Base-by-base conservation (phyloP, 1,140 invertebrate genomes). In the Bombus turneri region DNA sequence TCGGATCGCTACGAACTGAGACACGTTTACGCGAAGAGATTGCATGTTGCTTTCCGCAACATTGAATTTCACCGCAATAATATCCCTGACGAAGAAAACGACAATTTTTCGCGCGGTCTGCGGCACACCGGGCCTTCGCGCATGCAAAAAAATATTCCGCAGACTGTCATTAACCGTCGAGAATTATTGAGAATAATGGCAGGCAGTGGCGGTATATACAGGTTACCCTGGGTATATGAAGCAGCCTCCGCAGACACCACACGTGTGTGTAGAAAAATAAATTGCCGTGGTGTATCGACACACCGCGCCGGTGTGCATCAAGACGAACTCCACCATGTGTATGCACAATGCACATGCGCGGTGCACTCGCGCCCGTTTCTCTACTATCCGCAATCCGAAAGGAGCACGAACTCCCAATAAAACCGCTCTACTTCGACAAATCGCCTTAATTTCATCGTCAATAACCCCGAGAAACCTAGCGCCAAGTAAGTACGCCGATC, bases 401-500 rank as follows among this genome's bases (percentile, higher is more conserved):
- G 31, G 47, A 78, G n/a, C 64, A 66, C 74, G 64, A 64, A 69
- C 34, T 22, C 39, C n/a, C 83, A 25, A 80, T 85, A 85, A 85
- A 86, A 86, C 66, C 71, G 77, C 34, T 78, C 57, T 69, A 71
- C 41, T 79, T 39, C 31, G 81, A 88, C 62, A 83, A 86, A 37
- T 86, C 59, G 75, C 39, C 41, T 74, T 86, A 86, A 89, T 89
- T 89, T 89, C 59, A 76, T 86, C 83, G 80, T 68, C 69, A 82
- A 82, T 86, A 71, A 83, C 41, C 77, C 22, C 59, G 43, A 86
- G 77, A 88, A 87, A 81, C 73, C 68, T 64, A n/a, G 66, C 47
- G 13, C 82, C 28, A 84, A 78, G 82, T 78, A 84, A 78, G 82
- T 78, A 78, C 59, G 74, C 75, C 64, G 82, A 83, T 83, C 53